Base-by-base conservation (phyloP, 2,888 invertebrate species). In the Dicycla oo region DNA sequence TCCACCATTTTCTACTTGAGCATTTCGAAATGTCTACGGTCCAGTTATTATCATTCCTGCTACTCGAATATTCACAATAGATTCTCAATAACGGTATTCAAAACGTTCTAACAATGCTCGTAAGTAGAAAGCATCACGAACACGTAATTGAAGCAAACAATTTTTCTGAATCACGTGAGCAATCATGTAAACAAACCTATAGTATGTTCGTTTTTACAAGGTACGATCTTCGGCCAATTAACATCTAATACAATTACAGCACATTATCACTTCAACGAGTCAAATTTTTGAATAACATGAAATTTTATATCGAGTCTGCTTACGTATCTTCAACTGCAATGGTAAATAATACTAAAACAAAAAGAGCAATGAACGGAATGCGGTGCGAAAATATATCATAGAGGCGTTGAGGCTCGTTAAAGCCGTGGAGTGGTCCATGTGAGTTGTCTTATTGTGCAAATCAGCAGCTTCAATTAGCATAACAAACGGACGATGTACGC, bases 371-470 rank as follows among this genome's bases (percentile, higher is more conserved):
- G 68, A 20, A 80, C 73, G 40, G 34, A 64, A 51, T 75, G 57
- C 62, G 53, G 53, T 62, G 74, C 54, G 70, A 66, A 80, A 75
- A 64, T 80, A 70, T 75, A 77, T 84, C 72, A 70, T 60, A 78
- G 58, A 83, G 61, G 70, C 57, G 73, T 76, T 83, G 88, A 84
- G 86, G 83, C 89, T 93, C 91, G 92, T 93, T 94, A 92, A 91
- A 88, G 87, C 86, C 86, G 83, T 84, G 84, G 88, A 87, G 87
- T 87, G 85, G 85, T 83, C 86, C 86, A 87, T 87, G 87, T 80
- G 85, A 88, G 88, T 88, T 88, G 92, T 94, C 94, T 94, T 94
- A 94, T 93, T 93, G 94, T 94, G 94, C 92, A 94, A 94, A 94
- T 94, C 92, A 93, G 90, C 87, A 83, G 87, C 86, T 82, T 79